These are phyloP conservation scores for Hydroisotoma schaefferi DNA, from an alignment of 2,888 invertebrate genomes.

Conservation along the genomic window DNA sequence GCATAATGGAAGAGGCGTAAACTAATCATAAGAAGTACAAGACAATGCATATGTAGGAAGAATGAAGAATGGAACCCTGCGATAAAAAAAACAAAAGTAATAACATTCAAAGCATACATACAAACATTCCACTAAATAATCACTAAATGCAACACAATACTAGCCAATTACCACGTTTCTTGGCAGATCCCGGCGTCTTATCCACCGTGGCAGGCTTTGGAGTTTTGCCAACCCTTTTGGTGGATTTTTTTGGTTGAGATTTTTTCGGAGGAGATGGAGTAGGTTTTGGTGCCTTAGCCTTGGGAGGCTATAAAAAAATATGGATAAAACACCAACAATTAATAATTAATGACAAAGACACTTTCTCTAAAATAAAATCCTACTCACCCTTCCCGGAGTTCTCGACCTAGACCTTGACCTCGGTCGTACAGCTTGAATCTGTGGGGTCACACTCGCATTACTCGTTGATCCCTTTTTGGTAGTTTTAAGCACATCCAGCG, in stretches of 20 bases:
- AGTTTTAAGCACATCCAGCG: slow-evolving; percentile 34
- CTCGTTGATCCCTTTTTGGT: slow-evolving; percentile 21
- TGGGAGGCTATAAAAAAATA: slow-evolving; percentile 11
- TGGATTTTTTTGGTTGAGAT: slow-evolving; percentile 15
- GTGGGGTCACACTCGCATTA: slow-evolving; percentile 8
- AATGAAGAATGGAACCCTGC: too few species aligned
- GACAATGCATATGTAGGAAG: too few species aligned
- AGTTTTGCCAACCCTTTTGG: slow-evolving; percentile 32
- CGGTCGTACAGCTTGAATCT: slow-evolving; percentile 16
- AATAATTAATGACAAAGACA: too few species aligned
- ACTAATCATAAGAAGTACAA: too few species aligned
- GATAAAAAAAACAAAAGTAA: too few species aligned
- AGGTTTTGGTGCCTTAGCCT: slow-evolving; percentile 12
- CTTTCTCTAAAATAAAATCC: background rate
- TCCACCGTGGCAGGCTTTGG: too few species aligned
- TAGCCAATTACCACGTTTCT: background rate
- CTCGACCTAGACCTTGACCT: slow-evolving; percentile 42
- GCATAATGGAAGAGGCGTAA: too few species aligned
- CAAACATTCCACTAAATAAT: too few species aligned
- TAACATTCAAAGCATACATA: too few species aligned
- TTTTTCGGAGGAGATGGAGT: slow-evolving; percentile 21
- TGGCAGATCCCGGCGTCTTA: slow-evolving; percentile 4
- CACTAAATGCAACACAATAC: too few species aligned
- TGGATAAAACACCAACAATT: too few species aligned
- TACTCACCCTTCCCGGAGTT: slow-evolving; percentile 41